Evolutionary conservation across 2,113 vertebrate genomes (phyloP), one percentile per base, ranked within the genome.

Genomic region (Lampris megalopsis): DNA sequence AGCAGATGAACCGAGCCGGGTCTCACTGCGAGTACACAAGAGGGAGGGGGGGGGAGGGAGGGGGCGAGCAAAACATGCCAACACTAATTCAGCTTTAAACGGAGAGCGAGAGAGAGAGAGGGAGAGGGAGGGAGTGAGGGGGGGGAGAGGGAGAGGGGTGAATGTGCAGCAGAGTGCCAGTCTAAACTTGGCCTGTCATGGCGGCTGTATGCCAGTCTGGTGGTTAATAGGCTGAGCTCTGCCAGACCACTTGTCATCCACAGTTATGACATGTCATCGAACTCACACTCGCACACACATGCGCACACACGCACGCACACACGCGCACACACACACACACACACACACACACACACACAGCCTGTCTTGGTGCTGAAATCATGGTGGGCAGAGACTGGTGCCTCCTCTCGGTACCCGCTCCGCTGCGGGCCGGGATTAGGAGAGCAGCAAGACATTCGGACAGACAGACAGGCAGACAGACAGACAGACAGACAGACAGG

Each of bases 231-330:
- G 8, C 11, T 35, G 59, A 57, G 37, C 9, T 61, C 56, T 81
- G 75, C 69, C 81, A 90, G 63, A 77, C 78, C 62, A 73, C 76
- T 81, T 81, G 77, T 83, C 78, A 69, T 73, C 41, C 61, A 42
- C 45, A 53, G 79, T 85, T 73, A 79, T 2, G 4, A 68, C 63
- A 77, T 73, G 74, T 45, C 41, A 54, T 75, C 10, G 35, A 86
- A 68, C 53, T 77, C 37, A n/a, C n/a, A n/a, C n/a, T n/a, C n/a
- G n/a, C n/a, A n/a, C n/a, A n/a, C n/a, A n/a, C n/a, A n/a, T n/a
- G n/a, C n/a, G n/a, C n/a, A n/a, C n/a, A n/a, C 77, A 58, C 62
- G 76, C 71, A 62, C 75, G 49, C 37, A 40, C 38, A 6, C 7
- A 72, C 37, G 73, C 65, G 40, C 57, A 36, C 43, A 37, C 57